Conservation (phyloP, 2,797 vertebrate species). For the Pseudomugil gertrudae region DNA sequence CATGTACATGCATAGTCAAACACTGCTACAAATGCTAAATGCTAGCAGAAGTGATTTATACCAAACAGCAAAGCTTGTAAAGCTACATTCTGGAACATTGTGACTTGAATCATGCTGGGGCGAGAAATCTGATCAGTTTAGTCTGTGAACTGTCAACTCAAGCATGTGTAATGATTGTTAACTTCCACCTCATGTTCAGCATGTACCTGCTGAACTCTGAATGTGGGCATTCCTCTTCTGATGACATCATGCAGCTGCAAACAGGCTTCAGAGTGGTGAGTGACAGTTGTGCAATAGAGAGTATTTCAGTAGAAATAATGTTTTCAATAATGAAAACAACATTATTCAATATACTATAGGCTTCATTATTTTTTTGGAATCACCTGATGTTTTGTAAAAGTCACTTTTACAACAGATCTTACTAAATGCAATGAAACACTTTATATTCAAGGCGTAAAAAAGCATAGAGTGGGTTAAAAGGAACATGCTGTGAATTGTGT, state of each 20-base stretch:
- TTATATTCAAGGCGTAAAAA: not conserved
- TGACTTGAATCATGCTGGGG: constrained; percentile 50
- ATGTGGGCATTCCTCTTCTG: constrained; percentile 33
- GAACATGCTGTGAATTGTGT: fast-evolving
- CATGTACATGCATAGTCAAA: constrained; percentile 3
- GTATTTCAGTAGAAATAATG: too few relatives aligned
- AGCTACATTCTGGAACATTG: constrained; percentile 56
- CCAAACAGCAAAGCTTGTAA: constrained; percentile 51
- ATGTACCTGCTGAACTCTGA: constrained; percentile 35
- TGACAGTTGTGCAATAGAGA: not conserved
- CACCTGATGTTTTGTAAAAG: constrained; percentile 3
- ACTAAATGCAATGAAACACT: constrained; percentile 16
- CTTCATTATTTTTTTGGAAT: constrained; percentile 43
- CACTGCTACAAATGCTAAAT: constrained; percentile 5
- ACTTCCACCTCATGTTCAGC: constrained; percentile 41
- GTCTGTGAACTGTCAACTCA: constrained; percentile 64
- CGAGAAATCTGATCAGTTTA: constrained; percentile 65
- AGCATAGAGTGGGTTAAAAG: not conserved
- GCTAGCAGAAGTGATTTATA: constrained; percentile 48
- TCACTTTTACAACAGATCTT: not conserved
- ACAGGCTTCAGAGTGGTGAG: not conserved
- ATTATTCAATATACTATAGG: too few relatives aligned
- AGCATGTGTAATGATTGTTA: constrained; percentile 48
- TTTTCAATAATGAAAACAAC: too few relatives aligned
- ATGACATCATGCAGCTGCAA: constrained; percentile 28